A percentile compares a stretch with the other conserved stretches of the same genome.
These are phyloP conservation scores for Lasioglossum vierecki DNA, from an alignment of 2,888 invertebrate species.

Conservation along the genomic window DNA sequence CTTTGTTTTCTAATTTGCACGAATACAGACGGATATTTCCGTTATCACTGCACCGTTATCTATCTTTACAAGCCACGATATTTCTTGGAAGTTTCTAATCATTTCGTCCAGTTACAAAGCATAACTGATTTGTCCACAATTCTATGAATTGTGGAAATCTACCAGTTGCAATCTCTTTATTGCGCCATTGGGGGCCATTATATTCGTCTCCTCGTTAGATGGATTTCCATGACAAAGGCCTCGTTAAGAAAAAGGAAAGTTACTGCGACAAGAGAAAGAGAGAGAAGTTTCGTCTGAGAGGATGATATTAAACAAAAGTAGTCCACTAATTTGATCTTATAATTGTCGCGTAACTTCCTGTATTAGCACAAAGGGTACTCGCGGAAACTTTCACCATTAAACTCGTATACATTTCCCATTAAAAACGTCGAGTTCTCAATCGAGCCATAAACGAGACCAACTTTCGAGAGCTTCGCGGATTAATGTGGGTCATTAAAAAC, in stretches of 20 bases:
- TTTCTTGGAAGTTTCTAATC: no score
- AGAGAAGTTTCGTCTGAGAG: neutral
- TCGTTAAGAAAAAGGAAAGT: slow-evolving; percentile 2
- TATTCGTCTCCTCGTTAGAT: neutral
- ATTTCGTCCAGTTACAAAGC: neutral
- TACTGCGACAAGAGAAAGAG: neutral
- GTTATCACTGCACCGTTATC: neutral
- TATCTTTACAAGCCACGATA: neutral
- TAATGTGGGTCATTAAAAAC: neutral
- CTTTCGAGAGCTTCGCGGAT: neutral
- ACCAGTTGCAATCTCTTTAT: neutral
- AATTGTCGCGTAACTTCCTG: neutral
- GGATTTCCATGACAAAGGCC: neutral
- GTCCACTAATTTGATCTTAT: neutral
- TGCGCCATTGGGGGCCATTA: neutral
- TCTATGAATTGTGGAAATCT: neutral
- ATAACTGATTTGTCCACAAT: neutral
- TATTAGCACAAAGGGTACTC: neutral
- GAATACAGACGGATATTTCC: neutral
- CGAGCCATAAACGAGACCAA: neutral
- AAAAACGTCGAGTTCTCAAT: neutral
- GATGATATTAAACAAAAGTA: neutral
- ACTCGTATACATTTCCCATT: neutral
- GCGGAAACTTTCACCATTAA: neutral
- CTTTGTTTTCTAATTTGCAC: neutral